Base-by-base conservation (phyloP, 1,140 invertebrate genomes). In the Mizuhopecten yessoensis region DNA sequence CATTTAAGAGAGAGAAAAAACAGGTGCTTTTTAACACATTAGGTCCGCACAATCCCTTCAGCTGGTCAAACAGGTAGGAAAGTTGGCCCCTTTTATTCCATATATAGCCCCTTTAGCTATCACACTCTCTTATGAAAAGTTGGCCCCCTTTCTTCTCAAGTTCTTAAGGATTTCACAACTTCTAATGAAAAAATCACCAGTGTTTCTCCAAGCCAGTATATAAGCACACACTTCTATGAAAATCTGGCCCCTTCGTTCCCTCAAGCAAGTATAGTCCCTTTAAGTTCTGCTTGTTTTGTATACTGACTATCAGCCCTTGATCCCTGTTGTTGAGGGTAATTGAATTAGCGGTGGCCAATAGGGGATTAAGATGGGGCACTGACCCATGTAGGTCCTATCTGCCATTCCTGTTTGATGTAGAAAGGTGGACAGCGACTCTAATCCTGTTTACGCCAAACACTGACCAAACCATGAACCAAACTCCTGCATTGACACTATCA, bases 11-110 rank as follows among this genome's bases (percentile, higher is more conserved):
- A n/a, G n/a, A n/a, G n/a, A n/a, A n/a, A 29, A 75, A 75, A 75
- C 57, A 75, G 57, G 57, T 75, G 57, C 57, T 75, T 75, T 49
- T 75, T 75, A 75, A 75, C 57, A 75, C 57, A 75, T 75, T n/a
- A 75, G 23, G 5, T 75, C 57, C 57, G n/a, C n/a, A 75, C 29
- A n/a, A 75, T 23, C 57, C 29, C n/a, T 75, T 29, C 57, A 75
- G 57, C 57, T 75, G 57, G 57, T 75, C 57, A 75, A 75, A 75
- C 57, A 75, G 57, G 57, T n/a, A 29, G n/a, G 17, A 29, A 75
- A 75, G 29, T 75, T 75, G 57, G 57, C 57, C 57, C 57, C 57
- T 75, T 39, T 75, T 75, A 75, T 75, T 75, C 57, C n/a, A 3
- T 29, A 39, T 39, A 49, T 20, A 49, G 57, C 23, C 57, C 57